Base-by-base conservation (phyloP, 2,888 invertebrate species). In the Pardosa pseudoannulata region DNA sequence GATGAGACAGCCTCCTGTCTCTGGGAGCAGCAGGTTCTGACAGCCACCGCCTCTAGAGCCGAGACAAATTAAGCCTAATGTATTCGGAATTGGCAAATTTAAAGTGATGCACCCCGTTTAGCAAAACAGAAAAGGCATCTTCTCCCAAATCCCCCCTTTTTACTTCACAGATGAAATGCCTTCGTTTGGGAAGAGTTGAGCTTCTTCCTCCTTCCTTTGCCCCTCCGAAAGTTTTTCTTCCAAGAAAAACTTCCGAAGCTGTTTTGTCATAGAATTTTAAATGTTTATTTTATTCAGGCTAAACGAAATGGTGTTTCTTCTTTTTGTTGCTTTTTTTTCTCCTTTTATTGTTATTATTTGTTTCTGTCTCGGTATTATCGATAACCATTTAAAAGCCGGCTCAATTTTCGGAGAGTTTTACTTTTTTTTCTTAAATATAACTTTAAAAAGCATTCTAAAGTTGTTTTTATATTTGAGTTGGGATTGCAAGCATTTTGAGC, bases 21-120 rank as follows among this genome's bases (percentile, higher is more conserved):
- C 32, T 46, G n/a, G 78, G 64, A 73, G 67, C 86, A 86, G 86
- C 73, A 86, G 86, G 74, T 79, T 64, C 71, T 86, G 86, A 86
- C 86, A 86, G 74, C 72, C 29, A 31, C 46, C 78, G 50, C 50
- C 64, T 65, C 67, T 23, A 29, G 50, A 71, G 80, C 80, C 79
- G 71, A 87, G 86, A 87, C 86, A 87, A 87, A 87, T 87, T 87
- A 87, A 87, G 86, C 86, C 86, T 87, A 87, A 87, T 87, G 86
- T 87, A 87, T 87, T 87, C 86, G 86, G 76, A 80, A 87, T 87
- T 80, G 86, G 86, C 86, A 87, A 80, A 87, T 87, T 80, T 80
- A 87, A 75, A 87, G 68, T 80, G 86, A 80, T 87, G 86, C 85
- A 70, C 78, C 85, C 79, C 79, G 72, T 78, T 82, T 82, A 75